These are phyloP conservation scores for Leptodirus hochenwartii DNA, from an alignment of 2,888 invertebrate genomes.

Conservation along the genomic window DNA sequence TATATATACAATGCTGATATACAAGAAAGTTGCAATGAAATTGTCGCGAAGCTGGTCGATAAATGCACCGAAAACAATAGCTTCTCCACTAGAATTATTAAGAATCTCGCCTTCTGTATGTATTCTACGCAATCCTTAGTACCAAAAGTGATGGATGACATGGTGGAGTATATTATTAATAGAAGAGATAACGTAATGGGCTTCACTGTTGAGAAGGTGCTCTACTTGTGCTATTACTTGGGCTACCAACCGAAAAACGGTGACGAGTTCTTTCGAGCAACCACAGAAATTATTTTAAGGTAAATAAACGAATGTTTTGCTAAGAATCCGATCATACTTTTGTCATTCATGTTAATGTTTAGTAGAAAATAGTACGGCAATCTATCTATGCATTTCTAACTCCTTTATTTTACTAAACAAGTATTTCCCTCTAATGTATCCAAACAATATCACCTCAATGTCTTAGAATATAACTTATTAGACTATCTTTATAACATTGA, in stretches of 20 bases:
- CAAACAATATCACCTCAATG: too few relatives aligned
- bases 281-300: conserved; percentile 29
- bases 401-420: too few relatives aligned
- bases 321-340: too few relatives aligned
- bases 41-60: conserved; percentile 23
- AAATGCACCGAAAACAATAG: conserved; percentile 21
- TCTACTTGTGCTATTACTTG: conserved; percentile 30
- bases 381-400: too few relatives aligned
- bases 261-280: conserved; percentile 23
- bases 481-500: too few relatives aligned
- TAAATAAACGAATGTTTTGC: conserved; percentile 18
- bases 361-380: too few relatives aligned
- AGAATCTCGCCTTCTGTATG: conserved; percentile 28
- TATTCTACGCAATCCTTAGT: conserved; percentile 25
- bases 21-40: conserved; percentile 22
- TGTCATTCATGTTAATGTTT: too few relatives aligned
- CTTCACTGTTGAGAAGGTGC: conserved; percentile 31
- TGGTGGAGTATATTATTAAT: conserved; percentile 28
- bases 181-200: conserved; percentile 28
- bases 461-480: too few relatives aligned
- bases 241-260: conserved; percentile 30
- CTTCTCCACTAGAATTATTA: conserved; percentile 29
- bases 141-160: conserved; percentile 28
- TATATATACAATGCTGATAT: conserved; percentile 15
- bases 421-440: too few relatives aligned